Evolutionary conservation across 2,113 vertebrate genomes (phyloP).

Genomic region (Carollia perspicillata): DNA sequence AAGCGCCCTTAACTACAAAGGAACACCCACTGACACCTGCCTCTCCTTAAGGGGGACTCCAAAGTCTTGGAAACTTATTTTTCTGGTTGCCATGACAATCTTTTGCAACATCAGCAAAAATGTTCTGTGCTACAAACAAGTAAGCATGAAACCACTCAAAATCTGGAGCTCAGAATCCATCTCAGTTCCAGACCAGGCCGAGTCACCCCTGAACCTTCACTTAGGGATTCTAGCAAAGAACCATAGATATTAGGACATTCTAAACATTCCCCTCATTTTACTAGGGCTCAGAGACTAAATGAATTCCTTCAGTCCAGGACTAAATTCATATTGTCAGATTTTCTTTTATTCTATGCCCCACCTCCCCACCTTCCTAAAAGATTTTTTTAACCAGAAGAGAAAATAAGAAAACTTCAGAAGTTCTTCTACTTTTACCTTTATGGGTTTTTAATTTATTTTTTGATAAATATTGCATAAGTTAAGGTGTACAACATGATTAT

Average conservation of each 20-base stretch:
- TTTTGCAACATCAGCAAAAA: conserved; percentile 74
- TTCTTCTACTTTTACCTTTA: neutral
- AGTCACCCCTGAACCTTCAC: neutral
- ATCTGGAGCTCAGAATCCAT: neutral
- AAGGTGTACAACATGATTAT: neutral
- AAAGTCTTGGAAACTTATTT: conserved; percentile 69
- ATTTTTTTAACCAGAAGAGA: neutral
- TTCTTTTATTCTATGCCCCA: neutral
- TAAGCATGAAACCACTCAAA: neutral
- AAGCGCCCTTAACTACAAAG: conserved; percentile 2
- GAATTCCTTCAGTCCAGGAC: neutral
- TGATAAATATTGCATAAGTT: neutral
- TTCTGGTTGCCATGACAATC: conserved; percentile 76
- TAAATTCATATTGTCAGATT: neutral
- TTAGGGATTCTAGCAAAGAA: neutral
- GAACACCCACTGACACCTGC: conserved; percentile 59
- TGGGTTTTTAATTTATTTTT: neutral
- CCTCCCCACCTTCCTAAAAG: neutral
- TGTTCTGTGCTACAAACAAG: neutral
- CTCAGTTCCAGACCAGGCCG: neutral
- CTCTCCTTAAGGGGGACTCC: conserved; percentile 23
- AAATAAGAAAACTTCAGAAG: neutral
- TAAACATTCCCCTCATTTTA: neutral
- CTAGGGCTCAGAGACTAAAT: neutral
- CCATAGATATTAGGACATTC: neutral